phyloP scores from a whole-genome alignment of 2,113 vertebrate genomes.

The Arothron firmamentum region DNA sequence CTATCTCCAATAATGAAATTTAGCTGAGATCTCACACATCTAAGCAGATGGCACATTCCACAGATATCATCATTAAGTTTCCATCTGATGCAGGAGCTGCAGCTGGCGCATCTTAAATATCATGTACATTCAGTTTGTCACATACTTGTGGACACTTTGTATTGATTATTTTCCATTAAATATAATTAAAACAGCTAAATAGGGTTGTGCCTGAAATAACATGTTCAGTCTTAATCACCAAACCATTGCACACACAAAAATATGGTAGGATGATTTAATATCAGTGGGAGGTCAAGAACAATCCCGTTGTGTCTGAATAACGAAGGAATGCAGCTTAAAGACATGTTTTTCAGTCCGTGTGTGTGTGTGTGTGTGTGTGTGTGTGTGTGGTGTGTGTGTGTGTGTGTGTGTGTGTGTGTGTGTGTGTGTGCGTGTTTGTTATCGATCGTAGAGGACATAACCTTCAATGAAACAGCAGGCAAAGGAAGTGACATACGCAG shows the following conservation, averaged over 20 bases:
- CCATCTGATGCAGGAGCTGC: slow-evolving; percentile 2
- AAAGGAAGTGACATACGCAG: not conserved
- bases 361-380: not conserved
- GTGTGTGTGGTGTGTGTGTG: not conserved
- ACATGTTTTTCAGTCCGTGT: not conserved
- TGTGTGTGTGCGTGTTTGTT: not conserved
- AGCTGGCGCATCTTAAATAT: not conserved
- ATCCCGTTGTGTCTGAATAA: too few relatives aligned
- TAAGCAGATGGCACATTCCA: slow-evolving; percentile 54
- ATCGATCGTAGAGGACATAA: not conserved
- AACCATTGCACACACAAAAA: not conserved
- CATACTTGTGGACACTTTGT: not conserved
- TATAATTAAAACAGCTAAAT: not conserved
- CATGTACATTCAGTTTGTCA: slow-evolving; percentile 3
- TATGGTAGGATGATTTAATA: not conserved
- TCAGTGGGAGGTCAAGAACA: not conserved
- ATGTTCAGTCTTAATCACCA: not conserved
- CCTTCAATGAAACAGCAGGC: slow-evolving; percentile 8
- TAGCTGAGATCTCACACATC: slow-evolving; percentile 42
- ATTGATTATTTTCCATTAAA: not conserved
- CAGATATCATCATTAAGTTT: slow-evolving; percentile 37
- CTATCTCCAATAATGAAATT: slow-evolving; percentile 51
- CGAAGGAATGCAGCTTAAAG: not conserved
- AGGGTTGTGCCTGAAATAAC: not conserved
- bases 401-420: not conserved